A percentile compares a stretch with the other conserved stretches of the same genome.
Evolutionary conservation across 1,140 invertebrate genomes (phyloP).

Genomic region (Caerostris extrusa): DNA sequence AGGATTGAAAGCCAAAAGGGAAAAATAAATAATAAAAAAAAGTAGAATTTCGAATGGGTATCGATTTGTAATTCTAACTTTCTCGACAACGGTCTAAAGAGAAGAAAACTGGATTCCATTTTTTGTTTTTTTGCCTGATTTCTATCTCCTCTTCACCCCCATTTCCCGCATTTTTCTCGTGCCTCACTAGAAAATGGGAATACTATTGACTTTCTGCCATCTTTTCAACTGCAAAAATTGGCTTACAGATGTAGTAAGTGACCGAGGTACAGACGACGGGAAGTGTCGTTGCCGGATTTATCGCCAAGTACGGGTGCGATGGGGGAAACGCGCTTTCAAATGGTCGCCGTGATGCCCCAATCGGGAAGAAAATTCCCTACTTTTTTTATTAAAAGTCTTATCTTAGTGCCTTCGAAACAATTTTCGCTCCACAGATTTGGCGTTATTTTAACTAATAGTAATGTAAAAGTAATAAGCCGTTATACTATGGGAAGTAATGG

Average conservation of each 20-base stretch:
- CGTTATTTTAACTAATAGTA: no score
- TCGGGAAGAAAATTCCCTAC: not conserved
- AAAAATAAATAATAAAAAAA: not conserved
- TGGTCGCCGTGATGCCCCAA: not conserved
- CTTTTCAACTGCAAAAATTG: constrained; percentile 60
- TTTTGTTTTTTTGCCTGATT: constrained; percentile 36
- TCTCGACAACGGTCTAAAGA: constrained; percentile 73
- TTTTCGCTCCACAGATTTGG: no score
- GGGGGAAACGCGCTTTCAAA: constrained; percentile 2
- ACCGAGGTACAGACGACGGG: not conserved
- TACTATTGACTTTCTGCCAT: constrained; percentile 75
- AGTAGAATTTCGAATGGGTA: constrained; percentile 72
- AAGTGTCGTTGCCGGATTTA: constrained; percentile 10
- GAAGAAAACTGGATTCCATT: constrained; percentile 69
- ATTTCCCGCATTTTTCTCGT: not conserved
- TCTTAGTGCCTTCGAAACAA: no score
- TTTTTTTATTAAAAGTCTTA: not conserved
- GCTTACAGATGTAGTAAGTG: constrained; percentile 45
- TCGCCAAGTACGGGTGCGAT: not conserved
- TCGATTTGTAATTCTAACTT: constrained; percentile 77
- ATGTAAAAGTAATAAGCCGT: no score
- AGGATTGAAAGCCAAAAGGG: not conserved
- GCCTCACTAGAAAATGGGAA: constrained; percentile 57
- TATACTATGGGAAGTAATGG: no score
- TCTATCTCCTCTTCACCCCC: not conserved